These are phyloP conservation scores for Plectropomus leopardus DNA, from an alignment of 2,113 vertebrate genomes.

Conservation along the genomic window DNA sequence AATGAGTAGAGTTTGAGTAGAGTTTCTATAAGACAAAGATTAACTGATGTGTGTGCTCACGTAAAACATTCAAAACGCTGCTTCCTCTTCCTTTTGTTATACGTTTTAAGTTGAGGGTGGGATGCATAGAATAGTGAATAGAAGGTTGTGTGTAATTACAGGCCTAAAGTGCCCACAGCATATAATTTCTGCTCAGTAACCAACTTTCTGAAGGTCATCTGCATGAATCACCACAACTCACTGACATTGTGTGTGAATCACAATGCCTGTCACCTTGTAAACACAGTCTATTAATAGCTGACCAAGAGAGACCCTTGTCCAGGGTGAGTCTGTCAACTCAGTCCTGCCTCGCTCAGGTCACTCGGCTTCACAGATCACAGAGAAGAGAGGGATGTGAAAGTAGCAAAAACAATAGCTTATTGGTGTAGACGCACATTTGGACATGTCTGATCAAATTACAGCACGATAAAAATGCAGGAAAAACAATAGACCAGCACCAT, in stretches of 20 bases:
- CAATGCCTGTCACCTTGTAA: conserved; percentile 47
- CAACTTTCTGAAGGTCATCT: conserved; percentile 52
- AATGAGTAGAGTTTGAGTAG: not conserved
- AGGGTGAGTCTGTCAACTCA: conserved; percentile 4
- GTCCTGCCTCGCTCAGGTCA: not conserved
- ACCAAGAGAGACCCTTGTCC: conserved; percentile 27
- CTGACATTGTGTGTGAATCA: conserved; percentile 50
- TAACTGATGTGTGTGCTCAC: not conserved
- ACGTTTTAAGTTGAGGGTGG: not conserved
- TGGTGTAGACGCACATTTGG: not conserved
- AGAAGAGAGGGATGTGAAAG: not conserved
- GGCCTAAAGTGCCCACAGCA: not conserved
- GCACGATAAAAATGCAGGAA: conserved; percentile 14
- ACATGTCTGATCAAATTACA: conserved; percentile 18
- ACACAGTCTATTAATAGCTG: conserved; percentile 53
- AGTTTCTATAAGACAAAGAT: not conserved
- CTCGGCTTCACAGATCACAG: not conserved
- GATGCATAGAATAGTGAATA: conserved; percentile 2
- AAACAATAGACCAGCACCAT: conserved; percentile 40
- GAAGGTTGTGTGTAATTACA: not conserved
- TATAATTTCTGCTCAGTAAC: conserved; percentile 31
- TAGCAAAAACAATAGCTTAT: not conserved
- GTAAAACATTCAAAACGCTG: conserved; percentile 6
- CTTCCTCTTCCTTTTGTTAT: not conserved
- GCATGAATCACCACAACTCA: conserved; percentile 50